These are phyloP conservation scores for Thalassarche chlororhynchos DNA, from an alignment of 2,113 vertebrate species.

Conservation along the genomic window DNA sequence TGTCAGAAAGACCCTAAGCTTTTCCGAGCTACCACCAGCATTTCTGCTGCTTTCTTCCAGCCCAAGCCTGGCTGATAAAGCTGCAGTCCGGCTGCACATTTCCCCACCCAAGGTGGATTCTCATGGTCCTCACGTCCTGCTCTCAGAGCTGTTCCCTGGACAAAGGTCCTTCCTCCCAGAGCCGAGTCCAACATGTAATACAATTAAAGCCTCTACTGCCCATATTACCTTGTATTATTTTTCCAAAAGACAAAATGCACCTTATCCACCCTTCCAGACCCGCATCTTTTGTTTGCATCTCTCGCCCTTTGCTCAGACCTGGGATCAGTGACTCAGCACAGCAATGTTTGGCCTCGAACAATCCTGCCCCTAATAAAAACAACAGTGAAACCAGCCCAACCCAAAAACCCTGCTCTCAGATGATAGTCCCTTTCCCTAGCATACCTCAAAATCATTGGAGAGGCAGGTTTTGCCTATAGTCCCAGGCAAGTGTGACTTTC, in stretches of 20 bases:
- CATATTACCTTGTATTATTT: not conserved
- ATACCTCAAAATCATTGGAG: not conserved
- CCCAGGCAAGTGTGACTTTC: not conserved
- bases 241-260: not conserved
- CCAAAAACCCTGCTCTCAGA: not conserved
- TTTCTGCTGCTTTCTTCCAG: not conserved
- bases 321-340: not conserved
- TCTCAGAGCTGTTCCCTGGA: not conserved
- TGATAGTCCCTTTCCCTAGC: not conserved
- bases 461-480: accelerated
- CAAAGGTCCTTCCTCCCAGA: not conserved
- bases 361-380: not conserved
- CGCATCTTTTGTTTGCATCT: not conserved
- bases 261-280: not conserved
- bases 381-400: not conserved
- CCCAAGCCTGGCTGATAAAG: not conserved
- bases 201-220: not conserved
- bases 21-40: not conserved
- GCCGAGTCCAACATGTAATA: not conserved
- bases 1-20: not conserved
- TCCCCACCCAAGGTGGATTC: not conserved
- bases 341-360: not conserved
- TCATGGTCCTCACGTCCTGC: not conserved
- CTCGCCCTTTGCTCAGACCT: not conserved
- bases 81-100: not conserved